phyloP scores from a whole-genome alignment of 2,113 vertebrate species.

The Naja naja region DNA sequence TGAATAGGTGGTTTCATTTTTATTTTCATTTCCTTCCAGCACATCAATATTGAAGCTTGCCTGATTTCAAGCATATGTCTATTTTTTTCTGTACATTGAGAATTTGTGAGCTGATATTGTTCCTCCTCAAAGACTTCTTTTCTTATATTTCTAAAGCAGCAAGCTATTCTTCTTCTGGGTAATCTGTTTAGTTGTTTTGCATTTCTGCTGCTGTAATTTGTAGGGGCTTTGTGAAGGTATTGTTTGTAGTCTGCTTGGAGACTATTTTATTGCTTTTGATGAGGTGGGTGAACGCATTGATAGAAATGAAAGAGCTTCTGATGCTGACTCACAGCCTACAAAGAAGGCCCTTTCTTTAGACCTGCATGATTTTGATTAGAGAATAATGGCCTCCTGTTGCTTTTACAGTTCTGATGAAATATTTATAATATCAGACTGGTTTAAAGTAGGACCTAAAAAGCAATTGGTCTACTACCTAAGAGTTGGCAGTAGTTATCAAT shows the following conservation, averaged over 20 bases:
- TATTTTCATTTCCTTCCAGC: slow-evolving; percentile 20
- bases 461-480: background rate
- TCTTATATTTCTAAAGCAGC: slow-evolving; percentile 28
- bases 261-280: slow-evolving; percentile 19
- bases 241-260: slow-evolving; percentile 21
- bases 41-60: background rate
- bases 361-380: background rate
- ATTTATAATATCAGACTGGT: background rate
- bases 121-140: background rate
- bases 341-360: background rate
- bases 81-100: slow-evolving; percentile 22
- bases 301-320: background rate
- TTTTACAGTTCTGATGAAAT: background rate
- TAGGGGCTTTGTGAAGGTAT: slow-evolving; percentile 6
- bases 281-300: background rate
- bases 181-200: slow-evolving; percentile 28
- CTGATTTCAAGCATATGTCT: slow-evolving; percentile 2
- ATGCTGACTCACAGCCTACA: background rate
- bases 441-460: background rate
- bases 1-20: slow-evolving; percentile 28
- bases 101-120: slow-evolving; percentile 27
- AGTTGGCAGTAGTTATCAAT: background rate
- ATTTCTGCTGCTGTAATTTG: background rate
- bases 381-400: background rate
- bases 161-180: slow-evolving; percentile 29